Base-by-base conservation (phyloP, 2,113 vertebrate genomes). In the Xyliphius kryptos region DNA sequence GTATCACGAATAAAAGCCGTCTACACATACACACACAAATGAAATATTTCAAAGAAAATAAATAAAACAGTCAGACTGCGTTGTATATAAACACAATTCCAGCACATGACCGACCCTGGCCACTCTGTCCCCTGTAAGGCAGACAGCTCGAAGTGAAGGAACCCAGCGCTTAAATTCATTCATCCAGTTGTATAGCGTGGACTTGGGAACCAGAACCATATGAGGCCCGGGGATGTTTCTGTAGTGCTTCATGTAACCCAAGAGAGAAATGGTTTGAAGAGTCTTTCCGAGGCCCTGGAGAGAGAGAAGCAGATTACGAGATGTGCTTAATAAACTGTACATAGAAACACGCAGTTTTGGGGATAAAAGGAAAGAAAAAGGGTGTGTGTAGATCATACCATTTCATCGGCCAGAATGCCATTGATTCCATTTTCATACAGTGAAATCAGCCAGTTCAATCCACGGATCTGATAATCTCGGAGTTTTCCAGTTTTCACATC, bases 221-320 rank as follows among this genome's bases (percentile, higher is more conserved):
- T 99, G 96, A 69, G 94, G 95, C 14, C 96, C 96, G 12, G 92
- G 94, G 79, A 98, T 98, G 75, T 89, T 98, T 81, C 95, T 93
- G 85, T 99, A 97, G 81, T 98, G 93, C 79, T 98, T 99, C 96
- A 99, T 99, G 64, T 99, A 99, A 2, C 96, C 96, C 76, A 99
- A 88, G 71, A 99, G 88, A 74, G 95, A 89, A 77, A 99, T 99
- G 0, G 96, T 99, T 83, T 99, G 96, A 67, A 99, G 85, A 19
- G 96, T 99, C 80, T 99, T 99, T 20, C 96, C 95, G 56, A 99
- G 80, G 77, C 96, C 96, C 96, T 99, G 69, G 55, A 6, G n/a
- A n/a, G n/a, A n/a, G n/a, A n/a, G n/a, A n/a, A n/a, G n/a, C n/a
- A n/a, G n/a, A n/a, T n/a, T n/a, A n/a, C n/a, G 73, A 68, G 7